Evolutionary conservation across 2,797 vertebrate genomes (phyloP).

Genomic region (Poeciliopsis paucimaculata): DNA sequence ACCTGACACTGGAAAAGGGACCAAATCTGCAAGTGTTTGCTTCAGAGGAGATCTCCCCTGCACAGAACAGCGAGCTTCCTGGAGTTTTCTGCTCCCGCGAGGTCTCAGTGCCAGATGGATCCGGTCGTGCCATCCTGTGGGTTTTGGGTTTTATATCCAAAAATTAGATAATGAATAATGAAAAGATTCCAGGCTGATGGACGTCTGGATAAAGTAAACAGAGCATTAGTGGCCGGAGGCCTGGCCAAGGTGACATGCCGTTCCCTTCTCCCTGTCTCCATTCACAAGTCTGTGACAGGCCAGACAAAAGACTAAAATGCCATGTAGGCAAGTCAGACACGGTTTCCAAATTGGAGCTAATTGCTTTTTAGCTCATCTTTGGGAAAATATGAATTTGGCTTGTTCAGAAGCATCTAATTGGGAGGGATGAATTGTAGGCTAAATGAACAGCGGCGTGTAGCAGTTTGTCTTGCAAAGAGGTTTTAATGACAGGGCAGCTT

Average conservation of each 20-base stretch:
- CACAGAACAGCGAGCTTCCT: too few relatives aligned
- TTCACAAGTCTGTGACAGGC: conserved; percentile 58
- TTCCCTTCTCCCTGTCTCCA: conserved; percentile 58
- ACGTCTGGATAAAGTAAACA: conserved; percentile 67
- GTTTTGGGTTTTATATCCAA: conserved; percentile 42
- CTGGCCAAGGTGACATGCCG: conserved; percentile 62
- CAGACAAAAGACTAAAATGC: conserved; percentile 57
- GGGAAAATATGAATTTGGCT: conserved; percentile 51
- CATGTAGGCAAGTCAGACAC: conserved; percentile 50
- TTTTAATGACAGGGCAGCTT: conserved; percentile 50
- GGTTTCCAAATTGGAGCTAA: conserved; percentile 63
- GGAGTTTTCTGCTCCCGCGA: background rate
- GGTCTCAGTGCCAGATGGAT: conserved; percentile 19
- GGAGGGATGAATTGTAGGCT: conserved; percentile 10
- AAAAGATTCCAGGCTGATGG: conserved; percentile 49
- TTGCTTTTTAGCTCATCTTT: conserved; percentile 57
- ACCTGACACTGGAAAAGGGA: conserved; percentile 38
- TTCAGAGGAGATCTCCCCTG: background rate
- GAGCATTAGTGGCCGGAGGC: conserved; percentile 39
- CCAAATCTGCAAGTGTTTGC: conserved; percentile 16
- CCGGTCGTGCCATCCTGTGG: conserved; percentile 27
- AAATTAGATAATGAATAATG: conserved; percentile 59
- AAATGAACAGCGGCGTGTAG: conserved; percentile 31
- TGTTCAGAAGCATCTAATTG: conserved; percentile 28
- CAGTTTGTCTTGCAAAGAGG: conserved; percentile 36